These are phyloP conservation scores for Erebia epiphron DNA, from an alignment of 2,888 invertebrate genomes.

Conservation along the genomic window DNA sequence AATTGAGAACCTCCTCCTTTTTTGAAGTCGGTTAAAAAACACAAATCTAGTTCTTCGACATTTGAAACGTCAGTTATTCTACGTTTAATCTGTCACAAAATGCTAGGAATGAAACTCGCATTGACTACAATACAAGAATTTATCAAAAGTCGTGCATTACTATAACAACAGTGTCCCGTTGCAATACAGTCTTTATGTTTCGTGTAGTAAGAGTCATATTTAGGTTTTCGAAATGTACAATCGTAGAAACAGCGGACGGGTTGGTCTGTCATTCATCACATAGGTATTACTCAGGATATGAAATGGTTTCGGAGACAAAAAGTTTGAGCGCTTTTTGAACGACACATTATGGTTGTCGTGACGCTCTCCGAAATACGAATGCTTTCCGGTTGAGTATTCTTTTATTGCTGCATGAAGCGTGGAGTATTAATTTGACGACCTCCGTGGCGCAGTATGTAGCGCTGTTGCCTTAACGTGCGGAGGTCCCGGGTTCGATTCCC, in stretches of 20 bases:
- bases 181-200: conserved; percentile 17
- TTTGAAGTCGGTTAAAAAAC: no score
- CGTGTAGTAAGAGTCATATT: conserved; percentile 6
- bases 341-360: conserved; percentile 30
- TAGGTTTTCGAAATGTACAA: conserved; percentile 7
- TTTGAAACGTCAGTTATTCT: conserved; percentile 22
- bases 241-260: conserved; percentile 22
- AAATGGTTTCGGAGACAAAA: conserved; percentile 35
- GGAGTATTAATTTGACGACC: not conserved
- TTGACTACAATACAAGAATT: conserved; percentile 32
- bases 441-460: no score
- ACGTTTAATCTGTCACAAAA: conserved; percentile 32
- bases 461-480: no score
- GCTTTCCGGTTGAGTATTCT: conserved; percentile 25
- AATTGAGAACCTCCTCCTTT: no score
- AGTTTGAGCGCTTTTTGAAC: conserved; percentile 35
- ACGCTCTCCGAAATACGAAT: conserved; percentile 16
- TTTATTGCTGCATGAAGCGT: conserved; percentile 18
- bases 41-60: not conserved
- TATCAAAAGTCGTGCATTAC: conserved; percentile 27
- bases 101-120: conserved; percentile 31
- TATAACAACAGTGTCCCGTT: not conserved
- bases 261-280: conserved; percentile 32
- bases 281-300: conserved; percentile 36
- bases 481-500: no score